Base-by-base conservation (phyloP, 1,140 invertebrate species). In the Hermatobates lingyangjiaoensis region DNA sequence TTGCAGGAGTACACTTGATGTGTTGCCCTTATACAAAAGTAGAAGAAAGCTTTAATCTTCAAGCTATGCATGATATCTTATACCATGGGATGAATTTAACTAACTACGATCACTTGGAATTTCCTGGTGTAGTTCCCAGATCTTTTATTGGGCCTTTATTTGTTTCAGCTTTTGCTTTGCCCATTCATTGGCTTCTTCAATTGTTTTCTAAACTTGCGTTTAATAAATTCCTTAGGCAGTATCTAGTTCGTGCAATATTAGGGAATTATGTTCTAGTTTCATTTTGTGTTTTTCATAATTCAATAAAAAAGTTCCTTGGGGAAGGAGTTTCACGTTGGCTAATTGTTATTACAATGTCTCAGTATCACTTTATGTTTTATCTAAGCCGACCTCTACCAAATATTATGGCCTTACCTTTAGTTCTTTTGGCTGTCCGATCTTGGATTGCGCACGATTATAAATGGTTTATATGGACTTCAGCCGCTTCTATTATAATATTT, bases 321-420 rank as follows among this genome's bases (percentile, higher is more conserved):
- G 62, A 64, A 27, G 72, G 75, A 53, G 80, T 87, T 64, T 71
- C 80, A 18, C 74, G 75, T 56, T 94, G 90, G 87, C 82, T 90
- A 57, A 73, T 87, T 28, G 61, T 82, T 3, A 77, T 98, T 40
- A 91, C 84, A 25, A 73, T 83, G 23, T 81, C 88, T 12, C 95
- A 98, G 63, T 98, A 95, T 69, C 95, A 98, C 70, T 94, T 97
- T 61, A 82, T 97, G 73, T 98, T 92, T 64, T 99, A 99, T 65
- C 74, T 90, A 60, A 90, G 86, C 54, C 73, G 96, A 49, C 79
- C 93, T 21, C 73, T 99, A 56, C 95, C 96, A 55, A 99, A 99
- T 70, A 92, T 87, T 38, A 87, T 98, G 74, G 91, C 87, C 27
- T 65, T 98, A 57, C 82, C 85, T 52, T 67, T 94, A 95, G 93